phyloP scores from a whole-genome alignment of 2,113 vertebrate genomes.

The Illadopsis cleaveri region DNA sequence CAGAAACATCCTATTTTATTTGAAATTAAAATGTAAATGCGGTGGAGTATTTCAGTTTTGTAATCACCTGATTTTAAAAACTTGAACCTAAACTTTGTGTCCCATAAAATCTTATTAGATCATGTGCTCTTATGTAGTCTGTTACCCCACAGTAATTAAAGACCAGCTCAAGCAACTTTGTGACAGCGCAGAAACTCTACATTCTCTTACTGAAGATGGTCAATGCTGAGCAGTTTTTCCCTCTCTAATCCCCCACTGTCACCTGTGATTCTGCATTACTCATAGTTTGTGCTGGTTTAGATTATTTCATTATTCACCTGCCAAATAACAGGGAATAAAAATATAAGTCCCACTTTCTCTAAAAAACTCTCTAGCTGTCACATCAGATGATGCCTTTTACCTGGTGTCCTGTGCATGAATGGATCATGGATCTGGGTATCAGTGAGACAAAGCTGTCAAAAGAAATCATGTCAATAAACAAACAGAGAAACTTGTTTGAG shows the following conservation, averaged over 20 bases:
- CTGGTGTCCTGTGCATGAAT: background rate
- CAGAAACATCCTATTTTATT: background rate
- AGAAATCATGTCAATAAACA: background rate
- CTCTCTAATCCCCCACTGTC: background rate
- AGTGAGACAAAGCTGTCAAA: background rate
- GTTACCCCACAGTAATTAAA: background rate
- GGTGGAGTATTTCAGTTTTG: background rate
- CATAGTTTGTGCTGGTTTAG: background rate
- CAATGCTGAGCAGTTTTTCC: background rate
- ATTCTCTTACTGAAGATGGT: background rate
- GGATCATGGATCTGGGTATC: background rate
- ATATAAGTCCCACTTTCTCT: background rate
- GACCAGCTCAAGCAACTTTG: background rate
- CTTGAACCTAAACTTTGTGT: background rate
- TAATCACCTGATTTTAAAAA: background rate
- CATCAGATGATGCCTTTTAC: background rate
- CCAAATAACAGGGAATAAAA: background rate
- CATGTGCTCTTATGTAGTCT: background rate
- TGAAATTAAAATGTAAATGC: background rate
- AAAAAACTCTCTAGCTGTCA: background rate
- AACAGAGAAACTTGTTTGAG: background rate
- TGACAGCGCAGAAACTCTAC: background rate
- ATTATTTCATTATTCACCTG: background rate
- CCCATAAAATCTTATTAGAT: background rate
- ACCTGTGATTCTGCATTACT: background rate